A percentile compares a stretch with the other conserved stretches of the same genome.
Evolutionary conservation across 2,113 vertebrate species (phyloP).

Genomic region (Tupaia chinensis): DNA sequence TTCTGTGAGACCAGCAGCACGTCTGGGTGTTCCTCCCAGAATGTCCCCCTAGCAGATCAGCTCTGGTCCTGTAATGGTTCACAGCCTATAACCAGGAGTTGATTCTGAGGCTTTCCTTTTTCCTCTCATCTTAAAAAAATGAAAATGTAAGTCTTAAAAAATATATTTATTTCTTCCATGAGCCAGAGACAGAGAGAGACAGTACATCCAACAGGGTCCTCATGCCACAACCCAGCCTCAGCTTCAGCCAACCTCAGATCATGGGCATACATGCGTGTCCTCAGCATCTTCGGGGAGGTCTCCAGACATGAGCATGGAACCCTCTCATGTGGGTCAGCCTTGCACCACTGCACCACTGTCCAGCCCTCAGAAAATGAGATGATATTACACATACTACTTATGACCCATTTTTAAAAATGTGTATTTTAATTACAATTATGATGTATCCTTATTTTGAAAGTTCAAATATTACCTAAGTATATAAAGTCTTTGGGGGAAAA

Average conservation of each 20-base stretch:
- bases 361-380: background rate
- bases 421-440: background rate
- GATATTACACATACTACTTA: background rate
- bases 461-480: background rate
- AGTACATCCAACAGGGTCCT: too few relatives aligned
- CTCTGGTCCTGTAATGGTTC: background rate
- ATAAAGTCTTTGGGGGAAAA: conserved; percentile 1
- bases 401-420: background rate
- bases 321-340: too few relatives aligned
- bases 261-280: too few relatives aligned
- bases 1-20: background rate
- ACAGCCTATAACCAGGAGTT: background rate
- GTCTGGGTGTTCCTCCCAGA: background rate
- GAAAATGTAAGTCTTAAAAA: background rate
- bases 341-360: too few relatives aligned
- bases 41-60: background rate
- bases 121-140: background rate
- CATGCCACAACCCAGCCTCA: too few relatives aligned
- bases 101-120: background rate
- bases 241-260: too few relatives aligned
- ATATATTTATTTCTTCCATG: too few relatives aligned
- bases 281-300: too few relatives aligned
- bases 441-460: background rate
- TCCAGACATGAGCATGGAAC: too few relatives aligned
- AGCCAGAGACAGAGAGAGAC: too few relatives aligned